Evolutionary conservation across 2,888 invertebrate species (phyloP), one percentile per base, ranked within the genome.

Genomic region (Melanargia galathea): DNA sequence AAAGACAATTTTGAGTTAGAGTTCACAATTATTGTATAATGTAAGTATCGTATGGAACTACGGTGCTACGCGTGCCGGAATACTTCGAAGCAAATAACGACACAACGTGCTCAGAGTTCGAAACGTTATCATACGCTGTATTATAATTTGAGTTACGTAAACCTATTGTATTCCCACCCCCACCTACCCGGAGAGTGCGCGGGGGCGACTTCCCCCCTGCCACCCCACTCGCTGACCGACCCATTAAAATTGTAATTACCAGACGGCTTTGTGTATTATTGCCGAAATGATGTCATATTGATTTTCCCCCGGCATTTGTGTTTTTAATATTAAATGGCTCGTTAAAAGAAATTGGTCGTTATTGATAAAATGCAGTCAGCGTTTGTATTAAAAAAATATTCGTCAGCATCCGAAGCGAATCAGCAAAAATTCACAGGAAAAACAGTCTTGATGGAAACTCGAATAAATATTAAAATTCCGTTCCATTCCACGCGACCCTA

Each of bases 241-340:
- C 86, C 82, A 87, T 87, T 89, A 87, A 87, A 89, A 86, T 85
- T 80, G 83, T 87, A 87, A 89, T 89, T 86, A 86, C 82, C 80
- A 74, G 75, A 79, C 76, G 79, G 80, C 83, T 82, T 80, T 82
- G 81, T 80, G 81, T 86, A 79, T 84, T 84, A 84, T 84, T 84
- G 83, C 79, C 78, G 74, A 80, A 86, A 82, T 82, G 73, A 82
- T 81, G 79, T 79, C 78, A 74, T 82, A 82, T 87, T 79, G 84
- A 85, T 84, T 83, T 76, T 79, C 68, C 56, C 52, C 64, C 66
- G 65, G 64, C 45, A n/a, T 24, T 8, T 30, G 43, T 54, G 51
- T 57, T 66, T 57, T 66, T 16, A 51, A 66, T 64, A 66, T 66
- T 56, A 52, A 57, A 59, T 43, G n/a, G 30, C 30, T 65, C 54